A percentile compares a stretch with the other conserved stretches of the same genome.
phyloP scores from a whole-genome alignment of 53 echinoderm and acorn worm species.

The Arbacia lixula region DNA sequence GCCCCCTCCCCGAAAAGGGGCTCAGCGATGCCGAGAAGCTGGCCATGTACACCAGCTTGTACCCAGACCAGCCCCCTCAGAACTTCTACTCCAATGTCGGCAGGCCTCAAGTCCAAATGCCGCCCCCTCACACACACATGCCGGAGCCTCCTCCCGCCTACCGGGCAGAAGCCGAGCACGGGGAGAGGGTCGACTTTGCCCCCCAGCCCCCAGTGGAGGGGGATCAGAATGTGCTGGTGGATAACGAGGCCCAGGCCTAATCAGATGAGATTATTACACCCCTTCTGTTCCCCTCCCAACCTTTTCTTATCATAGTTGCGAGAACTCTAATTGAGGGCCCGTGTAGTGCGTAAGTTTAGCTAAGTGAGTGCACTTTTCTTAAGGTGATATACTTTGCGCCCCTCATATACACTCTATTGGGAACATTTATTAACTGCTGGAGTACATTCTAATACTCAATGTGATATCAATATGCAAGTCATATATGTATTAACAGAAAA shows the following conservation, averaged over 20 bases:
- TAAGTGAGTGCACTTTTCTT: too few species aligned
- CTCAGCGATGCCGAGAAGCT: conserved; percentile 53
- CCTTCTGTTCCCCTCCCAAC: too few species aligned
- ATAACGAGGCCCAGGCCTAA: conserved; percentile 37
- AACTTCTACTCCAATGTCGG: conserved; percentile 9
- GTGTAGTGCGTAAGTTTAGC: too few species aligned
- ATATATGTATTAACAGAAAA: too few species aligned
- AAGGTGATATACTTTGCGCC: too few species aligned
- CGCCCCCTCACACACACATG: conserved; percentile 2
- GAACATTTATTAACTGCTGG: too few species aligned
- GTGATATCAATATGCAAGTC: too few species aligned
- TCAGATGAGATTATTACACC: too few species aligned
- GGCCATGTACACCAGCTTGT: conserved; percentile 28
- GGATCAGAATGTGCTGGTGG: conserved; percentile 41
- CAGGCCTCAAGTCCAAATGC: conserved; percentile 1
- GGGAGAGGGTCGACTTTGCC: conserved; percentile 25
- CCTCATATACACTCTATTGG: too few species aligned
- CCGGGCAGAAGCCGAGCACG: conserved; percentile 34
- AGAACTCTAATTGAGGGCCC: too few species aligned
- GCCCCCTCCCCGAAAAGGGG: conserved; percentile 44
- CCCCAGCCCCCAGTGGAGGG: not conserved
- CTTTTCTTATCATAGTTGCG: too few species aligned
- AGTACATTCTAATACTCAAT: too few species aligned
- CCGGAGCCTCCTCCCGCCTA: conserved; percentile 56
- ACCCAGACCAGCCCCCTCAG: conserved; percentile 24